These are phyloP conservation scores for Drosophila paranaensis DNA, from an alignment of 2,888 invertebrate genomes.

Conservation along the genomic window DNA sequence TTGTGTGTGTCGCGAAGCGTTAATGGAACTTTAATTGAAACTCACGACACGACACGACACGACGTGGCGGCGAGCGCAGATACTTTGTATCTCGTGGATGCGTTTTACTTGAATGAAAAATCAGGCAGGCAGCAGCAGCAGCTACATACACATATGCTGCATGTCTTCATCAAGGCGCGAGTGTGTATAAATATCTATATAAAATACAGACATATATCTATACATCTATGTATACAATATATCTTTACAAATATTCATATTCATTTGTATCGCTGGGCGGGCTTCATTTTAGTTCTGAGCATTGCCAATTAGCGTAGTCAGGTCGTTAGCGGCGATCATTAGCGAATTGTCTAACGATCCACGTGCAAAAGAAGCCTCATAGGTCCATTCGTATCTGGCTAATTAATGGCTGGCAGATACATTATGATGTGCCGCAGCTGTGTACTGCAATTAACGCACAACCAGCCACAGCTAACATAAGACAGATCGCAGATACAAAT, in stretches of 20 bases:
- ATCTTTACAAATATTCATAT: constrained; percentile 1
- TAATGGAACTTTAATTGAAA: constrained; percentile 79
- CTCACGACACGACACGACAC: constrained; percentile 60
- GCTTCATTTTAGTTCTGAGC: constrained; percentile 39
- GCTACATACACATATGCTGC: constrained; percentile 37
- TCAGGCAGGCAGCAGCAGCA: constrained; percentile 2
- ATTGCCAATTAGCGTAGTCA: constrained; percentile 67
- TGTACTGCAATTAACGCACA: constrained; percentile 39
- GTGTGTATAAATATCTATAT: constrained; percentile 22
- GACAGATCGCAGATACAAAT: constrained; percentile 23
- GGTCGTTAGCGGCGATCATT: constrained; percentile 72
- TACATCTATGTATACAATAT: neutral
- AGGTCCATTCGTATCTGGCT: constrained; percentile 39
- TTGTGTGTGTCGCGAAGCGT: constrained; percentile 80
- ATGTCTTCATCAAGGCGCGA: constrained; percentile 45
- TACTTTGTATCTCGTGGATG: constrained; percentile 34
- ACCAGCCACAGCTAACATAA: constrained; percentile 11
- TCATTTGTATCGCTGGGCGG: constrained; percentile 11
- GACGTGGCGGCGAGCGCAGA: constrained; percentile 20
- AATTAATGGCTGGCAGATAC: constrained; percentile 32
- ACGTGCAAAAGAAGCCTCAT: constrained; percentile 28
- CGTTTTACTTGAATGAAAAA: constrained; percentile 34
- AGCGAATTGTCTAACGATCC: constrained; percentile 72
- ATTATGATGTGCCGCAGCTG: constrained; percentile 30
- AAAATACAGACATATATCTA: constrained; percentile 8